phyloP scores from a whole-genome alignment of 2,797 vertebrate species.

The Tapirus indicus region DNA sequence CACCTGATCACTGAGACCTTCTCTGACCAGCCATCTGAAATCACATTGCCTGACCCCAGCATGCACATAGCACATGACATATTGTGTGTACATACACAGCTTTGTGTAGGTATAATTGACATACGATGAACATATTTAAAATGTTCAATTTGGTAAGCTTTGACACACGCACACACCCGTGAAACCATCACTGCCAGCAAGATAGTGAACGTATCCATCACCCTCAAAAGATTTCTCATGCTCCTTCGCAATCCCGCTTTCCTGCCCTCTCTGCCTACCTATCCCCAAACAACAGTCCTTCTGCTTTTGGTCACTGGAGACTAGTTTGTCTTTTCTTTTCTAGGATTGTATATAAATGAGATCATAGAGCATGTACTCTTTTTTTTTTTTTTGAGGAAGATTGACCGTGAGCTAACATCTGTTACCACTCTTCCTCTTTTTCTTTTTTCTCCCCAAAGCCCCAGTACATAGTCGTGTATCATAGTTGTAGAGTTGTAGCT shows the following conservation, averaged over 20 bases:
- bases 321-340: neutral
- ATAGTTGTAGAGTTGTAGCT: too few species aligned
- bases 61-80: neutral
- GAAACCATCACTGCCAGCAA: neutral
- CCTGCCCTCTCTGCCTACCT: neutral
- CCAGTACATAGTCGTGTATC: too few species aligned
- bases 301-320: neutral
- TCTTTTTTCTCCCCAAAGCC: too few species aligned
- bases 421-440: too few species aligned
- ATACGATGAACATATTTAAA: neutral
- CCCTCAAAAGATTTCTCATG: neutral
- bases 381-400: too few species aligned
- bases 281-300: neutral
- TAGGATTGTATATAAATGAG: neutral
- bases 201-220: too few species aligned
- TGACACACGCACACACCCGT: accelerated
- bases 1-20: neutral
- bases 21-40: neutral
- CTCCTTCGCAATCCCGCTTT: neutral
- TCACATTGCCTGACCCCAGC: neutral
- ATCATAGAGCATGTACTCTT: neutral
- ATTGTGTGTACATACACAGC: neutral
- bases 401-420: too few species aligned
- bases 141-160: neutral
- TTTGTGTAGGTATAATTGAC: neutral